Base-by-base conservation (phyloP, 2,797 vertebrate species). In the Amniataba percoides region DNA sequence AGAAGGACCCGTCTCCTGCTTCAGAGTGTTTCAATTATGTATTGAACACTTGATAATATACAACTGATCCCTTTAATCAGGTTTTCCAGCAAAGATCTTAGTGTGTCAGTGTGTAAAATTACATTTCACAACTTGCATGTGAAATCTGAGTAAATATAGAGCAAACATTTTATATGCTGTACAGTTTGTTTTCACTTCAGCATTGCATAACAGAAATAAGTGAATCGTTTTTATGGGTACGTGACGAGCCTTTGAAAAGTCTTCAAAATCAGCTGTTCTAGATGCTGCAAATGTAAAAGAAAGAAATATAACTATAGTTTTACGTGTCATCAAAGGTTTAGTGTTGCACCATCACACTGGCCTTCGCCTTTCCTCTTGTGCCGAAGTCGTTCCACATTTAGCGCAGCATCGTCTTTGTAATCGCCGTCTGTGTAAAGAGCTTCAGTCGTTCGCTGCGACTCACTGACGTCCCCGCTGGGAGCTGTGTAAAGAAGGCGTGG, bases 361-460 rank as follows among this genome's bases (percentile, higher is more conserved):
- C 36, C 36, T 49, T 45, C 34, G 19, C 11, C 27, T 31, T 21
- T 27, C 18, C n/a, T 53, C 16, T 7, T 64, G 46, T 48, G 43
- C 1, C 7, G 11, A 25, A 21, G 12, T 16, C 27, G 45, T 19
- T 58, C 4, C 0, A 6, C 59, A 25, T 58, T 65, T 2, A 39
- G 16, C 72, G 19, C 55, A 36, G 7, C 21, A 45, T 40, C 16
- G 40, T 58, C 1, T 62, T 51, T 1, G 62, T 52, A 16, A 16
- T 7, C 16, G 48, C 68, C 65, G 62, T 40, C 48, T 7, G 27
- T 21, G 13, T 59, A 16, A 51, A 49, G 57, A 6, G 62, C 5
- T 23, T 2, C 52, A 64, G 45, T 77, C 64, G 12, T 51, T 80
- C 71, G 52, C 42, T 36, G 34, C 34, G 9, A 73, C 80, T 80